A percentile compares a stretch with the other conserved stretches of the same genome.
Conservation (phyloP, 2,797 vertebrate species). For the Hydrophis major region DNA sequence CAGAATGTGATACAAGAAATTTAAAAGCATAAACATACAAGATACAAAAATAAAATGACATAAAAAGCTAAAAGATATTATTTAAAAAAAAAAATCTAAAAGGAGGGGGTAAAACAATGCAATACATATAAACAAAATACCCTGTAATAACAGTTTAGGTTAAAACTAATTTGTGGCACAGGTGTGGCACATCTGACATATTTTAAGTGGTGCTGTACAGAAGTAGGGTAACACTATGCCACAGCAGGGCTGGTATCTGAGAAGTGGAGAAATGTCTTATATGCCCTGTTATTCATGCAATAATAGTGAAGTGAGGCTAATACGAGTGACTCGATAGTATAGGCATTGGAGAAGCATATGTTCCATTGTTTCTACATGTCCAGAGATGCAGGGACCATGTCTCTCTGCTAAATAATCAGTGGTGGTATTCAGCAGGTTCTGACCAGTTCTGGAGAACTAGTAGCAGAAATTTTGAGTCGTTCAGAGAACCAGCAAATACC, state of each 20-base stretch:
- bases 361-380: background rate
- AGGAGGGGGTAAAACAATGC: background rate
- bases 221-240: background rate
- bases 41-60: background rate
- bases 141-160: background rate
- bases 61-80: background rate
- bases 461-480: too few species aligned
- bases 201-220: background rate
- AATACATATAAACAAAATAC: background rate
- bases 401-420: background rate
- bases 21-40: background rate
- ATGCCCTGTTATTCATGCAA: background rate
- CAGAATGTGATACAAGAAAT: background rate
- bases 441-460: too few species aligned
- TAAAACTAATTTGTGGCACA: background rate
- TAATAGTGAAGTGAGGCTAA: background rate
- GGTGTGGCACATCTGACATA: background rate
- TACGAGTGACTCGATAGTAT: background rate
- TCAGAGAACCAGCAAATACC: too few species aligned
- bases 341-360: background rate
- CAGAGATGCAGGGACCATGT: background rate
- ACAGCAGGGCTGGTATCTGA: background rate
- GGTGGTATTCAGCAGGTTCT: too few species aligned
- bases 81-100: background rate
- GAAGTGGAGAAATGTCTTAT: background rate